These are phyloP conservation scores for Trichomycterus rosablanca DNA, from an alignment of 2,113 vertebrate species.

Conservation along the genomic window DNA sequence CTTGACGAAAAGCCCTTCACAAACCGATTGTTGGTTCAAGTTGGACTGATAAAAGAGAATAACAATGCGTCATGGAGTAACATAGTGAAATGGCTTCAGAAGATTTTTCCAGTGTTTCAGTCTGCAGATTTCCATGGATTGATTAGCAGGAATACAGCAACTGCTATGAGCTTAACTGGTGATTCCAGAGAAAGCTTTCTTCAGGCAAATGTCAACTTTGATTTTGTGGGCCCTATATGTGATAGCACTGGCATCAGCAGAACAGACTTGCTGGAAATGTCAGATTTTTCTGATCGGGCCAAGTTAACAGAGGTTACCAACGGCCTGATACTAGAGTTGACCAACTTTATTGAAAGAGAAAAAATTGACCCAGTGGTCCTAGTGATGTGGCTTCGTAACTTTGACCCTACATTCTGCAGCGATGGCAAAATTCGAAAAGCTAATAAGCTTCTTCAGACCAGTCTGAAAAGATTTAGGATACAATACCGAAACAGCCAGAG, in stretches of 20 bases:
- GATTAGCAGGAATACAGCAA: slow-evolving; percentile 62
- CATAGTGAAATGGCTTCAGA: slow-evolving; percentile 64
- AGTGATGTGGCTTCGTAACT: slow-evolving; percentile 66
- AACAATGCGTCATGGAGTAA: slow-evolving; percentile 60
- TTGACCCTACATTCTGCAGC: slow-evolving; percentile 60
- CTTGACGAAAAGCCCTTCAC: slow-evolving; percentile 52
- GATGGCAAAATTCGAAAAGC: slow-evolving; percentile 57
- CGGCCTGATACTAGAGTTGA: slow-evolving; percentile 66
- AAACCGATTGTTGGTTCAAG: slow-evolving; percentile 67
- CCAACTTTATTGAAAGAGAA: slow-evolving; percentile 61
- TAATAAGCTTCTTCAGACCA: slow-evolving; percentile 49
- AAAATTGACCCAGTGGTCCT: slow-evolving; percentile 60
- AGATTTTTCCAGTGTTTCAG: slow-evolving; percentile 55
- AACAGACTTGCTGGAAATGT: slow-evolving; percentile 63
- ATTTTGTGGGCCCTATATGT: slow-evolving; percentile 70
- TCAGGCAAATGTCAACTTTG: slow-evolving; percentile 63
- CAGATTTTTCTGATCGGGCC: slow-evolving; percentile 63
- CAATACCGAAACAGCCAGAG: slow-evolving; percentile 55
- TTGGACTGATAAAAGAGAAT: slow-evolving; percentile 66
- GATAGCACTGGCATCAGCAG: slow-evolving; percentile 68
- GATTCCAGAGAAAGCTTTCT: slow-evolving; percentile 57
- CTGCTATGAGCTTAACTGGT: slow-evolving; percentile 57
- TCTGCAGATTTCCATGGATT: slow-evolving; percentile 64
- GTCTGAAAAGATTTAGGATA: slow-evolving; percentile 57
- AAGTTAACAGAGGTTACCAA: slow-evolving; percentile 65